Conservation (phyloP, 2,797 vertebrate genomes). For the Falco berigora region DNA sequence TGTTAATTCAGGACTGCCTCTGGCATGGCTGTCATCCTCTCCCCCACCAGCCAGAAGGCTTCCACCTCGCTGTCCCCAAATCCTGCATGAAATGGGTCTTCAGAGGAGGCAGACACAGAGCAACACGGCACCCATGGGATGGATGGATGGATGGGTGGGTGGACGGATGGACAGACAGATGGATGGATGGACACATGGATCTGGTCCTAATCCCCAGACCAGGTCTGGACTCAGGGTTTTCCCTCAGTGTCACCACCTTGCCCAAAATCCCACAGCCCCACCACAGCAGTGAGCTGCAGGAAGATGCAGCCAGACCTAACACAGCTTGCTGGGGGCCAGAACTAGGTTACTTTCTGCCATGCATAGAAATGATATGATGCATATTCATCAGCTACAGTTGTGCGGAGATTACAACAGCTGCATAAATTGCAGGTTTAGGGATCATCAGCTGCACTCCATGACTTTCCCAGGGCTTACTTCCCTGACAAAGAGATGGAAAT, state of each 20-base stretch:
- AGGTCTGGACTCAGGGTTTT: neutral
- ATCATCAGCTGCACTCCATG: neutral
- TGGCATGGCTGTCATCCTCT: neutral
- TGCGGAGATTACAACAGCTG: neutral
- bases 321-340: neutral
- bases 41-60: neutral
- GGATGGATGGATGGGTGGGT: neutral
- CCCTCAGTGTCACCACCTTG: rapidly evolving
- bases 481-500: slow-evolving; percentile 3
- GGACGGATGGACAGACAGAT: neutral
- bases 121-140: neutral
- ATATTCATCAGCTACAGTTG: slow-evolving; percentile 49
- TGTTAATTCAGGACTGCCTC: neutral
- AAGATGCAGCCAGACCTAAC: neutral
- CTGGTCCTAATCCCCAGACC: neutral
- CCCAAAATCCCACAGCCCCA: neutral
- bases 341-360: slow-evolving; percentile 36
- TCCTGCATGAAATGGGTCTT: neutral
- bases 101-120: neutral
- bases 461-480: slow-evolving; percentile 17
- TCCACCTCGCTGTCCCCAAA: neutral
- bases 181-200: neutral
- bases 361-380: slow-evolving; percentile 42
- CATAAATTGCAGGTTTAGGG: slow-evolving; percentile 48
- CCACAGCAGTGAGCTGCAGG: neutral